These are phyloP conservation scores for Neomorphus geoffroyi DNA, from an alignment of 2,797 vertebrate genomes.

Conservation along the genomic window DNA sequence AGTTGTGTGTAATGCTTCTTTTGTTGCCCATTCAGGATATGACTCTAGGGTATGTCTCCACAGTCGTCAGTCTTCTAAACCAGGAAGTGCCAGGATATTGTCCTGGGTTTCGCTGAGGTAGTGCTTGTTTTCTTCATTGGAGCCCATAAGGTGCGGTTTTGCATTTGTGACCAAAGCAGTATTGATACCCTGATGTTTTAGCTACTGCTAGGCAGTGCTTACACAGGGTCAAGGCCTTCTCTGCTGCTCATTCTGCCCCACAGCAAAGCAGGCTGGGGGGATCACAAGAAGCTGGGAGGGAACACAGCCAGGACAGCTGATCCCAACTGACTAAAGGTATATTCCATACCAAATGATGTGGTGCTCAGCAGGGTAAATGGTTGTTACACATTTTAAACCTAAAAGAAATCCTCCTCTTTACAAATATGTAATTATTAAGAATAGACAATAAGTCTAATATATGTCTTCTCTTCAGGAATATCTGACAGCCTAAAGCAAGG, in stretches of 20 bases:
- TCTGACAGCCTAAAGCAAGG: neutral
- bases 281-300: neutral
- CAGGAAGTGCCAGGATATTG: neutral
- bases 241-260: fast-evolving
- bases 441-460: neutral
- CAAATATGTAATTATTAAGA: neutral
- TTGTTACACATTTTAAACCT: neutral
- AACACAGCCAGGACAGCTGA: neutral
- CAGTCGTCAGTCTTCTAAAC: neutral
- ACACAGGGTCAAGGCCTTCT: neutral
- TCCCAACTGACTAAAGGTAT: neutral
- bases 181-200: neutral
- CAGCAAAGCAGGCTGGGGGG: fast-evolving
- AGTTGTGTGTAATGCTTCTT: neutral
- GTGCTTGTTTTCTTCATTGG: neutral
- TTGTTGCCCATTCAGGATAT: fast-evolving
- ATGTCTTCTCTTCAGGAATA: neutral
- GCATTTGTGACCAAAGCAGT: neutral
- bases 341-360: fast-evolving
- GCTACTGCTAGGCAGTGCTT: neutral
- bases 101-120: neutral
- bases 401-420: neutral
- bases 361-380: neutral
- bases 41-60: neutral
- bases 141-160: neutral